phyloP scores from a whole-genome alignment of 2,888 invertebrate genomes.

The Seira sanloemensis region DNA sequence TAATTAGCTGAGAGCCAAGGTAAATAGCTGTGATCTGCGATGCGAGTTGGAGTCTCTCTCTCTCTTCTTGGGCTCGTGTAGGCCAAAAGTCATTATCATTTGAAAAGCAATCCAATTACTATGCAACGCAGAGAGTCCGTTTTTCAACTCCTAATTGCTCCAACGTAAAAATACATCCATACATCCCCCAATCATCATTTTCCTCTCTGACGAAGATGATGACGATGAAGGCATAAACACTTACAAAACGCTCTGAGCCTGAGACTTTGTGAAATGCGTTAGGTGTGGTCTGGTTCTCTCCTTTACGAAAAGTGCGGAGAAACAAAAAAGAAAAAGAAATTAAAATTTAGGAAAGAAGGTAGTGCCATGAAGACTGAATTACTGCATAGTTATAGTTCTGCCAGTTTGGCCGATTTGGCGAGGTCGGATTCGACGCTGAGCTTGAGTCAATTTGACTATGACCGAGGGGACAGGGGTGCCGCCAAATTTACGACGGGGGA shows the following conservation, averaged over 20 bases:
- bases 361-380: constrained; percentile 71
- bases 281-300: neutral
- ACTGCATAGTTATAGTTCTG: constrained; percentile 71
- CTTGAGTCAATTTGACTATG: constrained; percentile 58
- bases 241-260: neutral
- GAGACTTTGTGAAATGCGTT: neutral
- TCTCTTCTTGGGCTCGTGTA: neutral
- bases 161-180: too few relatives aligned
- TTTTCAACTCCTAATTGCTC: constrained; percentile 6
- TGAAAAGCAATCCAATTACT: constrained; percentile 42
- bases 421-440: constrained; percentile 68
- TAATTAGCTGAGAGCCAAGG: constrained; percentile 1
- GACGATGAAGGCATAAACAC: neutral
- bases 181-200: neutral
- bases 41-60: too few relatives aligned
- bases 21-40: constrained; percentile 5
- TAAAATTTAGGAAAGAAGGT: neutral
- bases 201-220: neutral
- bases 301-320: neutral
- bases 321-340: neutral
- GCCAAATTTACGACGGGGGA: constrained; percentile 28
- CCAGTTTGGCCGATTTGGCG: constrained; percentile 69
- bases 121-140: constrained; percentile 51
- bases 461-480: constrained; percentile 40
- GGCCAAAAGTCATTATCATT: constrained; percentile 53